Conservation (phyloP, 2,113 vertebrate genomes). For the Oryzias curvinotus region DNA sequence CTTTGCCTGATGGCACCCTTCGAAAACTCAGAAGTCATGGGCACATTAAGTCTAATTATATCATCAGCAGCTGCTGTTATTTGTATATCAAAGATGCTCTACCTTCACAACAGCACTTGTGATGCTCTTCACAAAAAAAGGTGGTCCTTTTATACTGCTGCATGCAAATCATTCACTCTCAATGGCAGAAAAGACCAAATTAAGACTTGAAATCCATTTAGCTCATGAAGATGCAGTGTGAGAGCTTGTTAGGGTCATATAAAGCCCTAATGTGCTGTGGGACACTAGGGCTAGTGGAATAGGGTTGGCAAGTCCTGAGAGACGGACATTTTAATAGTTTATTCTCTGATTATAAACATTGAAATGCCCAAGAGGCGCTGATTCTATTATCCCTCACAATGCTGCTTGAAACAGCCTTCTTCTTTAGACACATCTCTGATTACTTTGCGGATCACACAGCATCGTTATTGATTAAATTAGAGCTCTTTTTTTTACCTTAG, state of each 20-base stretch:
- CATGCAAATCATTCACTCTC: constrained; percentile 14
- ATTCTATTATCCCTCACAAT: constrained; percentile 37
- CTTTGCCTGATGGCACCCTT: background rate
- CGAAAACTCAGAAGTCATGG: background rate
- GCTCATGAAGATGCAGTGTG: constrained; percentile 26
- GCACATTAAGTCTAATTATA: constrained; percentile 7
- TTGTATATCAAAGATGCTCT: constrained; percentile 30
- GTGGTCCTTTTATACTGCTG: constrained; percentile 1
- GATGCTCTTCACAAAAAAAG: constrained; percentile 3
- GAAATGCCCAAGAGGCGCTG: constrained; percentile 41
- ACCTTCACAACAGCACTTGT: background rate
- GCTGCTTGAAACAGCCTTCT: constrained; percentile 16
- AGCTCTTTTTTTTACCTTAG: constrained; percentile 24
- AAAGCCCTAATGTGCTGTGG: constrained; percentile 55
- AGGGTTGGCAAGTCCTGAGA: constrained; percentile 39
- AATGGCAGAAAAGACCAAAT: background rate
- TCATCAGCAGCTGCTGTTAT: constrained; percentile 2
- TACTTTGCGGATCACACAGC: constrained; percentile 18
- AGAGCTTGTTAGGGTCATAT: constrained; percentile 49
- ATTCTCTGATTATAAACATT: constrained; percentile 51
- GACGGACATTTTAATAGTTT: constrained; percentile 51
- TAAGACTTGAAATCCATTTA: constrained; percentile 50
- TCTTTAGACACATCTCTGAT: constrained; percentile 15
- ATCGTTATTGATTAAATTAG: constrained; percentile 27
- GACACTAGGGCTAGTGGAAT: constrained; percentile 54